Base-by-base conservation (phyloP, 2,113 vertebrate genomes). In the Neomonachus schauinslandi region DNA sequence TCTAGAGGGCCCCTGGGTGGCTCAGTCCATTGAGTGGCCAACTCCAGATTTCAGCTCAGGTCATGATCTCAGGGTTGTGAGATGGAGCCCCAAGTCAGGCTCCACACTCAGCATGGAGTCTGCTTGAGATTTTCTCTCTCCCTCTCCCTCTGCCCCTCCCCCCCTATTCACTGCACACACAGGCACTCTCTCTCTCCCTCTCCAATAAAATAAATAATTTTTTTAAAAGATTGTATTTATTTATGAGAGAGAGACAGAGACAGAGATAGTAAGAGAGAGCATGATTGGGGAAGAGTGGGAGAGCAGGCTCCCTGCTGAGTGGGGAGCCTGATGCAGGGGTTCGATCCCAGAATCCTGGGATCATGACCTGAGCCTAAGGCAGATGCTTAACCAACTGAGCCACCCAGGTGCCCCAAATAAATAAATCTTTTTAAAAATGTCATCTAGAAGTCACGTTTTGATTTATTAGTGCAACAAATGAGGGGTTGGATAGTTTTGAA, bases 131-230 rank as follows among this genome's bases (percentile, higher is more conserved):
- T 19, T 18, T 69, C n/a, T 21, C 33, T 69, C 67, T 19, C 67
- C 16, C 4, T 19, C 67, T 36, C 33, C 67, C 18, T 69, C 67
- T 69, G 67, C 67, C 65, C 65, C 65, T 69, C 33, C 67, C 18
- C 18, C 67, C 67, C 18, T 7, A 36, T 8, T 36, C 63, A 67
- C 6, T 59, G 6, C 16, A 2, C 28, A 1, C 31, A 16, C 1
- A 1, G 4, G 18, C 22, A 16, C 33, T 19, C 8, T 2, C 33
- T 2, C 16, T 19, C 8, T 36, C 18, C 18, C 33, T 36, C 18
- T 36, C 33, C 33, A n/a, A n/a, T 19, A 36, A 36, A n/a, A 69
- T 36, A 65, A 63, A 28, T 63, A n/a, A 69, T 19, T 10, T 18
- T 69, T 69, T 36, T 10, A 21, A 69, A 69, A 69, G 3, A n/a